Base-by-base conservation (phyloP, 2,797 vertebrate species). In the Hyperoplus lanceolatus region DNA sequence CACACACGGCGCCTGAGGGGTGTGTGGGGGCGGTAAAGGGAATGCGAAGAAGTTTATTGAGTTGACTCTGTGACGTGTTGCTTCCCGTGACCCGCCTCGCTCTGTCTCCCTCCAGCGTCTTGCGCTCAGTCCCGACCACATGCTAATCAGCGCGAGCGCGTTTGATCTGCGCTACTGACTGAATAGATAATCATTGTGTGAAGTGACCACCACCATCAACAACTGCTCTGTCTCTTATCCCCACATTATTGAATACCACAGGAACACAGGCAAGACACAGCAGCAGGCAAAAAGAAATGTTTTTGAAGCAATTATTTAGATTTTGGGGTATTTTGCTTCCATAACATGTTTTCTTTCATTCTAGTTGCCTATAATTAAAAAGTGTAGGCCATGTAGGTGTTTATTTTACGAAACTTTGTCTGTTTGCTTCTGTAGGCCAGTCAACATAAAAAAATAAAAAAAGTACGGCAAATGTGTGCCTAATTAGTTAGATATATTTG, bases 51-150 rank as follows among this genome's bases (percentile, higher is more conserved):
- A 82, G 80, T 86, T 90, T 90, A 92, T 87, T 89, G 84, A 91
- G 88, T 84, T 86, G 88, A 79, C 82, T 88, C 55, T 87, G 29
- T 29, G 88, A 91, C 88, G 86, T 66, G 80, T 83, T 72, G 86
- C 87, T 84, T 92, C 91, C 89, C 90, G 84, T 93, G 91, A 93
- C 90, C 86, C 71, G 85, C 75, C 87, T 90, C 82, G 76, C 83
- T 83, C 90, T 91, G 79, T 77, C 85, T 72, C 76, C 83, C 80
- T 75, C 60, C 13, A 77, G 80, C 66, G 87, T 87, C 84, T 86
- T 77, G 74, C 80, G 76, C 82, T 81, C 76, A 58, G 87, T 87
- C 84, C 55, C 29, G 84, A 89, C 89, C 85, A 83, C 89, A 85
- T 84, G 90, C 87, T 91, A 85, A 92, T 87, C 88, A 87, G 88